Base-by-base conservation (phyloP, 2,113 vertebrate species). In the Carettochelys insculpta region DNA sequence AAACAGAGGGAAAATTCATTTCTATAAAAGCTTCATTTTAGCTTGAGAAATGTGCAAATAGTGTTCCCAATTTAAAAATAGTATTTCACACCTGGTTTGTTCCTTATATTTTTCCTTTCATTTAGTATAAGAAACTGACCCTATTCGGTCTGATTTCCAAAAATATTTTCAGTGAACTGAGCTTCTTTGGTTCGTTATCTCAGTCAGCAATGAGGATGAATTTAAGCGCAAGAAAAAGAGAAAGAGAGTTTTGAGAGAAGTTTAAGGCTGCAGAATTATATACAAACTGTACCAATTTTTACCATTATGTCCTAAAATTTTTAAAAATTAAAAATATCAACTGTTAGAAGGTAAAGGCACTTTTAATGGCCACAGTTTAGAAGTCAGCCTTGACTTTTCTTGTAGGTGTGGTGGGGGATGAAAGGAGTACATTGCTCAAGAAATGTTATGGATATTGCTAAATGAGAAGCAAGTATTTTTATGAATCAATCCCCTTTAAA, bases 401-500 rank as follows among this genome's bases (percentile, higher is more conserved):
- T 6, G n/a, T n/a, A n/a, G n/a, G n/a, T n/a, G n/a, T n/a, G n/a
- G n/a, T n/a, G 17, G 41, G 12, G 71, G 24, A 73, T 25, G 68
- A 73, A 50, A 50, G 27, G 17, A 73, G 71, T 45, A 73, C 3
- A 22, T 73, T 73, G 41, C 71, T 11, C 24, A 73, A 3, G 22
- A 45, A 43, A 73, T 25, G 6, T 43, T 43, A 12, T 27, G 13
- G 25, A 19, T 68, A 68, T 73, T 73, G 71, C 25, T 45, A 73
- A 43, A 38, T 73, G 41, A 73, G 38, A 68, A 68, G 34, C n/a
- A 38, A 41, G 8, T 43, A 12, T 41, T 73, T 25, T 43, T 8
- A 16, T 29, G 11, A 8, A 4, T 1, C 1, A 2, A 38, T 11
- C 41, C 11, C 20, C 11, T 25, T 73, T 9, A 25, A 73, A 43